phyloP scores from a whole-genome alignment of 1,140 invertebrate genomes.

The Trichonephila clavata region DNA sequence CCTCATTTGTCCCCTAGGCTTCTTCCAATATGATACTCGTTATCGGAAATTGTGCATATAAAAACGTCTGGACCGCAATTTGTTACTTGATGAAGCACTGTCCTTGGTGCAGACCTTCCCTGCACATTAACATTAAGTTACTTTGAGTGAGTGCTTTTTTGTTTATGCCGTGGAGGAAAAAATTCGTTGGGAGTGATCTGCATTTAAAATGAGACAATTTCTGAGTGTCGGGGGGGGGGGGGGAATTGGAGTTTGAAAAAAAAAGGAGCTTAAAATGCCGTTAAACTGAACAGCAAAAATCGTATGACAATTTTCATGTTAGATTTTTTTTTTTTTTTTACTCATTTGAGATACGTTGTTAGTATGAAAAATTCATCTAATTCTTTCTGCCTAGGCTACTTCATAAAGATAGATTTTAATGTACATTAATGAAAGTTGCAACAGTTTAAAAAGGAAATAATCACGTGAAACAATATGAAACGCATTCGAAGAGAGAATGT shows the following conservation, averaged over 20 bases:
- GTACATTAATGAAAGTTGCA: no score
- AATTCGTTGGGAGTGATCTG: neutral
- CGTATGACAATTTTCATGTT: no score
- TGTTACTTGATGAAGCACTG: conserved; percentile 12
- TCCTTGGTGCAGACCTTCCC: neutral
- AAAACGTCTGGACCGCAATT: neutral
- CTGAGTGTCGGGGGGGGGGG: neutral
- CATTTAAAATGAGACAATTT: neutral
- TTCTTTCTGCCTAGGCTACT: no score
- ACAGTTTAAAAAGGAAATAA: no score
- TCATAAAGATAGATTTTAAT: no score
- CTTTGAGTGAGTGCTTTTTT: neutral
- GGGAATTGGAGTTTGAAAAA: neutral
- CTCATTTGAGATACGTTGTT: no score
- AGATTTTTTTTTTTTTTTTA: no score
- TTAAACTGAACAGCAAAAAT: no score
- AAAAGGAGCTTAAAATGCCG: neutral
- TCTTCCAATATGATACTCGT: conserved; percentile 15
- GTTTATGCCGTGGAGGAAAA: neutral
- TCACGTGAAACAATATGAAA: no score
- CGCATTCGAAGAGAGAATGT: no score
- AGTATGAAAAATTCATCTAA: no score
- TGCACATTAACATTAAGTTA: neutral
- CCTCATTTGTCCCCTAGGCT: no score
- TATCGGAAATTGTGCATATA: neutral